phyloP scores from a whole-genome alignment of 2,888 invertebrate genomes.

The Scaptomyza tumidula region DNA sequence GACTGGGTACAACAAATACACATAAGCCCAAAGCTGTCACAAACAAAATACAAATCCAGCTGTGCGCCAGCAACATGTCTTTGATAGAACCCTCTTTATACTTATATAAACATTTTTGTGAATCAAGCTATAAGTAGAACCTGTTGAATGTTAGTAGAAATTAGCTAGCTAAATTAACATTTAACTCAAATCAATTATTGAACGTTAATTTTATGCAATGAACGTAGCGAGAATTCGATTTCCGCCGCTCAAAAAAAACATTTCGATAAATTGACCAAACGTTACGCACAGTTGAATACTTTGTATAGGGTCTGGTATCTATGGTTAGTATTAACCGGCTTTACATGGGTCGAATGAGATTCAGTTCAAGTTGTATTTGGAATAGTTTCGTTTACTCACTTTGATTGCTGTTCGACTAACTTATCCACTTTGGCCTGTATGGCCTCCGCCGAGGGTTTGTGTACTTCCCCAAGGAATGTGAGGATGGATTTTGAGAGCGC shows the following conservation, averaged over 20 bases:
- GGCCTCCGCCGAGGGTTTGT: constrained; percentile 88
- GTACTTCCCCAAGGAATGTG: constrained; percentile 88
- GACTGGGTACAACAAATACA: background rate
- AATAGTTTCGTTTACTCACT: constrained; percentile 84
- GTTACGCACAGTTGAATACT: constrained; percentile 37
- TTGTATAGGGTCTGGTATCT: constrained; percentile 1
- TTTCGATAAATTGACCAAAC: constrained; percentile 32
- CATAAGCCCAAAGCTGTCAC: constrained; percentile 9
- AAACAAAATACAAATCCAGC: constrained; percentile 6
- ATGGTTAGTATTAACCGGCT: background rate
- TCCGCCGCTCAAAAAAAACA: constrained; percentile 59
- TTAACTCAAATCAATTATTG: constrained; percentile 58
- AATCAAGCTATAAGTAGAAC: constrained; percentile 22
- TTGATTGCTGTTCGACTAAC: constrained; percentile 88
- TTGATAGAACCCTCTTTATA: background rate
- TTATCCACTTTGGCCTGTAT: constrained; percentile 89
- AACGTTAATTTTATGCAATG: constrained; percentile 35
- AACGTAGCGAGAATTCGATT: constrained; percentile 57
- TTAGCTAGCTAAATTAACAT: constrained; percentile 58
- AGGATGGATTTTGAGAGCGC: constrained; percentile 89
- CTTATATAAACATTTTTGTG: background rate
- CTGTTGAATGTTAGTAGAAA: constrained; percentile 12
- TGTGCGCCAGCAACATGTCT: constrained; percentile 11
- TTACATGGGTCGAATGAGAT: no score
- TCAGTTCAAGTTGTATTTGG: no score